phyloP scores from a whole-genome alignment of 2,888 invertebrate species.

The Podotricha telesiphe region DNA sequence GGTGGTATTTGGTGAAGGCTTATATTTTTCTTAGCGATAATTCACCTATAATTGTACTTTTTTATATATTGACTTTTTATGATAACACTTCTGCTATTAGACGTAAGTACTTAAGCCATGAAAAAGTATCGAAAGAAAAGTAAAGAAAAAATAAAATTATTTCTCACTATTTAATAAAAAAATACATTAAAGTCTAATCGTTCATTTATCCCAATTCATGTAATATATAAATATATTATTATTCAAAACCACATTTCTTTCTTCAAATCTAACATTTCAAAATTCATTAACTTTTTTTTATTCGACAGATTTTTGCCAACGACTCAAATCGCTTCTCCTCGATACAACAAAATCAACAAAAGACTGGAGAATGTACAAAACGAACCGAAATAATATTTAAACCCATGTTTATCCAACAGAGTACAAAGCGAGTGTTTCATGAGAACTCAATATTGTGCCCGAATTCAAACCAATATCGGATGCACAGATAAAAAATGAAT shows the following conservation, averaged over 20 bases:
- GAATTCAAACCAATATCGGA: constrained; percentile 76
- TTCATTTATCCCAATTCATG: not conserved
- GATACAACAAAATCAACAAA: constrained; percentile 50
- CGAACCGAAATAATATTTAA: constrained; percentile 53
- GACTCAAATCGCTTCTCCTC: constrained; percentile 79
- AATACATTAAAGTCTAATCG: not conserved
- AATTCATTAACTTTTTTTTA: constrained; percentile 57
- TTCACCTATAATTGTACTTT: no score
- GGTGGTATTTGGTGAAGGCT: constrained; percentile 10
- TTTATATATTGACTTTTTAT: not conserved
- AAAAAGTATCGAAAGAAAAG: no score
- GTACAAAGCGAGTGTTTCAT: constrained; percentile 59
- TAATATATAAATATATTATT: constrained; percentile 1
- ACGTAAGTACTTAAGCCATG: no score
- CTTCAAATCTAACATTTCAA: constrained; percentile 35
- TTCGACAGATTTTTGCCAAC: constrained; percentile 79
- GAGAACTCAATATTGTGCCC: constrained; percentile 66
- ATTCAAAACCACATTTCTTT: constrained; percentile 17
- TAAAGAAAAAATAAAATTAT: no score
- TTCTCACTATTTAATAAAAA: no score
- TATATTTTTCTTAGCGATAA: not conserved
- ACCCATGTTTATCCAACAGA: constrained; percentile 74
- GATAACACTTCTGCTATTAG: not conserved
- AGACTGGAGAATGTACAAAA: constrained; percentile 54
- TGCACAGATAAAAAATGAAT: constrained; percentile 69